Evolutionary conservation across 2,113 vertebrate species (phyloP), one percentile per base, ranked within the genome.

Genomic region (Baryphthengus martii): DNA sequence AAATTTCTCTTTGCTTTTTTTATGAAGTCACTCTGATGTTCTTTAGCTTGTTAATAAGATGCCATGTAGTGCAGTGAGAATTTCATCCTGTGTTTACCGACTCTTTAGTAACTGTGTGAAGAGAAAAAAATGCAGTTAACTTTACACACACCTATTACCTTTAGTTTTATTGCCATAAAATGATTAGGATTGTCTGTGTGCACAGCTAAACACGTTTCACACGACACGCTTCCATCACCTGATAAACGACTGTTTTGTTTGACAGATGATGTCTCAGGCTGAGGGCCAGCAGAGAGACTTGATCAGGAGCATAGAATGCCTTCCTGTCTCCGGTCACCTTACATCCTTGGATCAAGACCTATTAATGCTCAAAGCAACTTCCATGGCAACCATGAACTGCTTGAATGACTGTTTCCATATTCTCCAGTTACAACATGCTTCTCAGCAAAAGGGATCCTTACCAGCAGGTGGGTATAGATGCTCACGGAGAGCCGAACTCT

Each of bases 311-410:
- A 99, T 99, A 52, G 99, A 99, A 98, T 98, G 98, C 91, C 98
- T 99, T 79, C 99, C 99, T 44, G 77, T 98, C 52, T 98, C 98
- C 26, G 98, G 98, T n/a, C 98, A 99, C 93, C 98, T 99, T 79
- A 99, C 98, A 61, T 98, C 99, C 65, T 97, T 99, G 91, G 99
- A 99, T 98, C 99, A 99, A 98, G 99, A 99, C 89, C 98, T 99
- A 6, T 96, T 99, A 92, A 99, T 99, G 98, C 99, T 99, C 73
- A 99, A 99, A 97, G 99, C 99, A 91, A 99, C 99, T 16, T 99
- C 99, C 74, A 99, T 99, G 99, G 99, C 99, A 93, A 99, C 99
- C 62, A 99, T 99, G 98, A 99, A 98, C 98, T 99, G 99, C 97
- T 98, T 99, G 95, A 99, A 98, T 56, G 99, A 99, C 97, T 99